phyloP scores from a whole-genome alignment of 2,888 invertebrate genomes.

The Hirudinaria manillensis region DNA sequence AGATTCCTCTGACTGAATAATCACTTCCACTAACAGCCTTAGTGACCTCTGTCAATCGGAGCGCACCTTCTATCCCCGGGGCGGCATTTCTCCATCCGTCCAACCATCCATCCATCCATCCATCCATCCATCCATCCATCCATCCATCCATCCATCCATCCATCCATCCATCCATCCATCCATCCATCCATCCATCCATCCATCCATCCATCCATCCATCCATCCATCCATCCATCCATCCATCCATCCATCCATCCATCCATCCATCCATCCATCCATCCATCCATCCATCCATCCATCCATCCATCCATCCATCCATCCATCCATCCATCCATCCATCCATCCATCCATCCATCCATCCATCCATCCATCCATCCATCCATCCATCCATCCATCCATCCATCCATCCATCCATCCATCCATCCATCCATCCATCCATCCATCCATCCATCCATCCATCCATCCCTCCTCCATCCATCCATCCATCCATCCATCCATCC shows the following conservation, averaged over 20 bases:
- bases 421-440: background rate
- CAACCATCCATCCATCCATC: background rate
- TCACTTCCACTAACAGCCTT: background rate
- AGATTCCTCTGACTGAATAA: background rate
- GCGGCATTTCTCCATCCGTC: background rate
- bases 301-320: background rate
- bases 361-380: background rate
- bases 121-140: background rate
- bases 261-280: background rate
- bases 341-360: background rate
- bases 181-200: background rate
- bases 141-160: background rate
- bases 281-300: background rate
- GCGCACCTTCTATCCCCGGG: background rate
- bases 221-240: too few species aligned
- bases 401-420: background rate
- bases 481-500: too few species aligned
- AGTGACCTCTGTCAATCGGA: conserved; percentile 2
- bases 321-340: background rate
- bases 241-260: background rate
- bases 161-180: background rate
- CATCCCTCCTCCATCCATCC: background rate
- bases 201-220: background rate
- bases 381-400: too few species aligned
- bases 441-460: background rate